phyloP scores from a whole-genome alignment of 2,888 invertebrate genomes.

The Heteropelma amictum region DNA sequence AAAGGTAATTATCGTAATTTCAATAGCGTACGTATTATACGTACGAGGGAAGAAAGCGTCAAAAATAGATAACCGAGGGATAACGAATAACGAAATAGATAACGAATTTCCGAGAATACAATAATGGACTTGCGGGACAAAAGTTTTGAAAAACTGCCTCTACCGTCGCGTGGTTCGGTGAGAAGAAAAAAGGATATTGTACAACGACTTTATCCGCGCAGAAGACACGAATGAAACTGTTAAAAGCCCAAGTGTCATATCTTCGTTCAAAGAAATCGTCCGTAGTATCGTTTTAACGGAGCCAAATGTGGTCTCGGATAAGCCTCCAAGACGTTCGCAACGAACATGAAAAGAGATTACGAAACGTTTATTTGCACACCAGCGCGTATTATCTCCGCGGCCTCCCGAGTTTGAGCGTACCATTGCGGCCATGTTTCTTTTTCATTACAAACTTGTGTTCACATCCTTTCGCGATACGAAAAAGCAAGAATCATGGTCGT shows the following conservation, averaged over 20 bases:
- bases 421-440: conserved; percentile 18
- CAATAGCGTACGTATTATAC: too few species aligned
- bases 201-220: conserved; percentile 33
- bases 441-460: neutral
- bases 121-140: conserved; percentile 3
- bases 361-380: conserved; percentile 36
- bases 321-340: conserved; percentile 31
- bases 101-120: conserved; percentile 10
- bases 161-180: neutral
- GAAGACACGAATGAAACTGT: conserved; percentile 39
- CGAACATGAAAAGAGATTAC: conserved; percentile 41
- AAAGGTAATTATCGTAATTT: too few species aligned
- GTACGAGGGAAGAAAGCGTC: too few species aligned
- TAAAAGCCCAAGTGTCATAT: conserved; percentile 27
- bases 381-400: conserved; percentile 12
- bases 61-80: too few species aligned
- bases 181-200: conserved; percentile 40
- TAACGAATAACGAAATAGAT: too few species aligned
- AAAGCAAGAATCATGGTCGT: neutral
- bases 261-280: conserved; percentile 11
- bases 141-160: conserved; percentile 29
- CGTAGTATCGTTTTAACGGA: conserved; percentile 6
- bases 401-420: conserved; percentile 5
- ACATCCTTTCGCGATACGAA: neutral
- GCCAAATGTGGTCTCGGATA: conserved; percentile 44